Evolutionary conservation across 2,888 invertebrate species (phyloP), one percentile per base, ranked within the genome.

Genomic region (Cryptus armator): DNA sequence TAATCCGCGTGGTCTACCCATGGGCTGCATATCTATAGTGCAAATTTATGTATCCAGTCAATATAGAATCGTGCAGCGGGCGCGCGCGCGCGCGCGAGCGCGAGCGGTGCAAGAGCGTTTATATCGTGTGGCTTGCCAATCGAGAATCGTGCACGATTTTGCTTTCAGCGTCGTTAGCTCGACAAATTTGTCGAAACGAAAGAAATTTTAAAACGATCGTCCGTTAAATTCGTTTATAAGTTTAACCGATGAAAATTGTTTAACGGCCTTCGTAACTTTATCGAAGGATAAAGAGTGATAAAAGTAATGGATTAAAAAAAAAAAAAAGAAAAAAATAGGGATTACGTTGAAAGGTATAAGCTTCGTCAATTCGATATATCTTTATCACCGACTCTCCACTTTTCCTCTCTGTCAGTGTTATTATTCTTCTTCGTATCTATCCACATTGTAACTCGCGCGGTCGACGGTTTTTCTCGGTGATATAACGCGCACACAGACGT

Each of bases 391-490:
- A 48, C 59, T 12, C 62, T 48, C 59, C 78, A 16, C 78, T 66
- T 59, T 68, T 62, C 46, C 46, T 62, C 68, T 78, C 70, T 62
- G 78, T 59, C 62, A 70, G 46, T 62, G 59, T 59, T 70, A 62
- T 70, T 68, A 78, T 78, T 68, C 70, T 48, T 62, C 59, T 70
- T 70, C 78, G 48, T 59, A 59, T 70, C 78, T 70, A 59, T 78
- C 53, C 44, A 46, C 59, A 68, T 78, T 78, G 70, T 24, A 3
- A 37, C 12, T 70, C 43, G 56, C 68, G 70, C 43, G 59, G 48
- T 16, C 76, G 67, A 70, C 78, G 70, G 46, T 68, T 78, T 48
- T 59, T 37, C 53, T 37, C 46, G 48, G n/a, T 16, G 62, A n/a
- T 48, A 56, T 56, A 78, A n/a, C 44, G 46, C 19, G 43, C 32